Evolutionary conservation across 2,888 invertebrate genomes (phyloP), one percentile per base, ranked within the genome.

Genomic region (Cenopis cana): DNA sequence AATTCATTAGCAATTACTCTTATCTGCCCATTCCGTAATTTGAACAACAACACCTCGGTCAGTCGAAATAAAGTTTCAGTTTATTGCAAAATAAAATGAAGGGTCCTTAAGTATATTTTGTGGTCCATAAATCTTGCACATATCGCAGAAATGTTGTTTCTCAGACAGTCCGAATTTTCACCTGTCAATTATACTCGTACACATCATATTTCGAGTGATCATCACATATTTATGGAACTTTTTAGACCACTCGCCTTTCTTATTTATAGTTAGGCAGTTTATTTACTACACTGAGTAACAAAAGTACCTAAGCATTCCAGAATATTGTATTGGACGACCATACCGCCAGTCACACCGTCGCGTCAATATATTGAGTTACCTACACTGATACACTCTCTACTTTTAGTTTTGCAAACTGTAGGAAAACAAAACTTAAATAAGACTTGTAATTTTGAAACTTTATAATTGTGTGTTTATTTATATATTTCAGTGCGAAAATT

Each of bases 1-100:
- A 85, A 85, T 91, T 91, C 90, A 91, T 91, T 91, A 89, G 88
- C 88, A 88, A 90, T 89, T 85, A 87, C 85, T 80, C 78, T 81
- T 83, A 82, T 84, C 84, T 82, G 76, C 76, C 76, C 76, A 79
- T 79, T 79, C 78, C 74, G 68, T 72, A 70, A 73, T 67, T 69
- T 68, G 67, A 62, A 74, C 54, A 33, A 36, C 29, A 70, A 57
- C 69, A 56, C 59, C 54, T 70, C 54, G 33, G 46, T 14, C 59
- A 69, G 41, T 60, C 38, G 46, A 72, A 69, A 60, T 68, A 76
- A 75, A 75, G 74, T 69, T 75, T 56, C 11, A 14, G 17, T 46
- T 36, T 14, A 60, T 57, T 59, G 52, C 24, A 46, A 46, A n/a
- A 46, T 46, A 46, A 46, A 46, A 55, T 61, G 8, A 55, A 55